phyloP scores from a whole-genome alignment of 2,888 invertebrate genomes.

The Meiosimyza platycephala region DNA sequence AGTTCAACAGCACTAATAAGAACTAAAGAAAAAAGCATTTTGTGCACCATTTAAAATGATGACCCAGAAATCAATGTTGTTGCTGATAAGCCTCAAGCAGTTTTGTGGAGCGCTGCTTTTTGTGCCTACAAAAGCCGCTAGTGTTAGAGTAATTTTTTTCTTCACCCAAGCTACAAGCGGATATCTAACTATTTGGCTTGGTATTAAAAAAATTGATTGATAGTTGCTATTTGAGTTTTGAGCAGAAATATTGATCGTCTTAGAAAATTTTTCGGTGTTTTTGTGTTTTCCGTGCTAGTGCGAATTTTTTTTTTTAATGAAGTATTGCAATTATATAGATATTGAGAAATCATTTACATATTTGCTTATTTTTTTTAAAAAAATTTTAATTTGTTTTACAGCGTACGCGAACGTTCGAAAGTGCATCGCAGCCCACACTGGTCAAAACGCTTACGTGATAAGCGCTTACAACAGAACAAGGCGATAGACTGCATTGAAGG shows the following conservation, averaged over 20 bases:
- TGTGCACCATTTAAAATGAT: constrained; percentile 15
- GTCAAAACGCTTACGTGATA: constrained; percentile 66
- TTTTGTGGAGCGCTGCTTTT: not conserved
- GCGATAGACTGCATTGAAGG: constrained; percentile 62
- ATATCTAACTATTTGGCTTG: not conserved
- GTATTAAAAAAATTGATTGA: constrained; percentile 30
- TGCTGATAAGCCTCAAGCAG: constrained; percentile 12
- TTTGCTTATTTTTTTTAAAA: not conserved
- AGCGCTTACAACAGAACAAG: constrained; percentile 63
- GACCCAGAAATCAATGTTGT: constrained; percentile 40
- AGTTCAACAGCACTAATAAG: no score
- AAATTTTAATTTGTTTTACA: constrained; percentile 47
- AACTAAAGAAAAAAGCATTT: constrained; percentile 13
- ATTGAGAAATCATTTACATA: no score
- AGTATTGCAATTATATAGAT: not conserved
- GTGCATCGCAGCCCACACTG: constrained; percentile 66
- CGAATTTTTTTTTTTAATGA: not conserved
- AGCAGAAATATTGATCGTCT: constrained; percentile 16
- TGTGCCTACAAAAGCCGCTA: not conserved
- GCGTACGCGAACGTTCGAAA: constrained; percentile 64
- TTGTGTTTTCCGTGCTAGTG: not conserved
- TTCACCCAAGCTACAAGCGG: not conserved
- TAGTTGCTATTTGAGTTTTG: constrained; percentile 27
- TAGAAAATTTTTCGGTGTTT: not conserved
- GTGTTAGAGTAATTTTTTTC: not conserved